A percentile compares a stretch with the other conserved stretches of the same genome.
Conservation (phyloP, 1,140 invertebrate genomes). For the Drosophila sproati region DNA sequence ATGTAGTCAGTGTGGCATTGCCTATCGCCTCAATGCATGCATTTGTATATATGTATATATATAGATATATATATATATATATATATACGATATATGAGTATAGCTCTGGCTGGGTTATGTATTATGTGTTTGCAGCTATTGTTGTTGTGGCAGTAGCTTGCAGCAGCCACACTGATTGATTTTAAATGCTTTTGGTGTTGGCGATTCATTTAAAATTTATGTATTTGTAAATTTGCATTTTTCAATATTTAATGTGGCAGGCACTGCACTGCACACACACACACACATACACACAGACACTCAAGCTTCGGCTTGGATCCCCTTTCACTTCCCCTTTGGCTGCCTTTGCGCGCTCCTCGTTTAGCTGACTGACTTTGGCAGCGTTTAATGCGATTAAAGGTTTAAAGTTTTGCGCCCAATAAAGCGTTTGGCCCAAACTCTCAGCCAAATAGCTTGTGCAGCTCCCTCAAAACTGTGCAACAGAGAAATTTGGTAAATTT, state of each 20-base stretch:
- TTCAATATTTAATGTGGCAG: conserved; percentile 74
- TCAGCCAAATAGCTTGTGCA: too few relatives aligned
- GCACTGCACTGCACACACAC: conserved; percentile 27
- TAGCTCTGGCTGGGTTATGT: conserved; percentile 6
- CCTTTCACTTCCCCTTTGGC: not conserved
- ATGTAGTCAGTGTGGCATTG: conserved; percentile 39
- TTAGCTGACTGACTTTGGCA: conserved; percentile 56
- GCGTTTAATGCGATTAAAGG: conserved; percentile 81
- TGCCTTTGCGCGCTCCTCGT: not conserved
- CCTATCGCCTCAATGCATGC: conserved; percentile 15
- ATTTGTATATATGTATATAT: not conserved
- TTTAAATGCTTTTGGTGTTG: conserved; percentile 79
- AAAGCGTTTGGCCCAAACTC: conserved; percentile 55
- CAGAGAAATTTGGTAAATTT: not conserved
- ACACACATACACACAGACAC: conserved; percentile 2
- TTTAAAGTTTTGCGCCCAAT: conserved; percentile 79
- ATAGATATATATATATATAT: conserved; percentile 10
- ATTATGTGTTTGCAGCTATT: conserved; percentile 20
- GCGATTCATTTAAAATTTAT: conserved; percentile 72
- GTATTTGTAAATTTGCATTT: conserved; percentile 78
- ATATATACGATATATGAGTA: not conserved
- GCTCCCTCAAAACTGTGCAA: too few relatives aligned
- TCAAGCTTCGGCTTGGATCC: too few relatives aligned
- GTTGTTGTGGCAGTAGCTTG: conserved; percentile 12
- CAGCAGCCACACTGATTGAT: conserved; percentile 62